Percentiles rank a stretch among this genome's conserved stretches.
These are phyloP conservation scores for Acanthosepion esculentum DNA, from an alignment of 2,888 invertebrate species.

Conservation along the genomic window DNA sequence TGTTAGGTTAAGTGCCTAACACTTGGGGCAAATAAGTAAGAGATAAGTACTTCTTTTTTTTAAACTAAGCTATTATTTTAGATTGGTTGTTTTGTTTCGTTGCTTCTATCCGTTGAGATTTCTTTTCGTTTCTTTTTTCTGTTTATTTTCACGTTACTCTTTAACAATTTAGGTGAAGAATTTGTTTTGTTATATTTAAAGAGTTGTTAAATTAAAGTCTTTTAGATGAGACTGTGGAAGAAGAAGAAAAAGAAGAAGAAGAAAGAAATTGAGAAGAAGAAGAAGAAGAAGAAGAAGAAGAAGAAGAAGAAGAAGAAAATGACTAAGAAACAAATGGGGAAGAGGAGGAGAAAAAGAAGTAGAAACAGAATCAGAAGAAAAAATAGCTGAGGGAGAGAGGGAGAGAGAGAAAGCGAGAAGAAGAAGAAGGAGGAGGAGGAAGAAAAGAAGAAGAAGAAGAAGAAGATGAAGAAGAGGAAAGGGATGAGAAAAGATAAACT, in stretches of 20 bases:
- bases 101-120: neutral
- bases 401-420: no score
- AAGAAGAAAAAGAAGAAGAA: neutral
- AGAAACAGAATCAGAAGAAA: no score
- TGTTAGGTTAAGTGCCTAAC: conserved; percentile 4
- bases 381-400: no score
- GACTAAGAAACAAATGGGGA: no score
- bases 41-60: neutral
- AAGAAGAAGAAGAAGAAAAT: no score
- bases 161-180: neutral
- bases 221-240: neutral
- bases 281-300: no score
- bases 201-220: neutral
- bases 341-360: no score
- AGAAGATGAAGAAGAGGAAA: no score
- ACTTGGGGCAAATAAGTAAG: neutral
- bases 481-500: no score
- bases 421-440: no score
- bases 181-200: neutral
- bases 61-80: neutral
- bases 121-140: neutral
- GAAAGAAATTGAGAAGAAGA: neutral
- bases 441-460: no score
- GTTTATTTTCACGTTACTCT: neutral
- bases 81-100: neutral